Conservation (phyloP, 2,797 vertebrate genomes). For the Steatocranus sp. region DNA sequence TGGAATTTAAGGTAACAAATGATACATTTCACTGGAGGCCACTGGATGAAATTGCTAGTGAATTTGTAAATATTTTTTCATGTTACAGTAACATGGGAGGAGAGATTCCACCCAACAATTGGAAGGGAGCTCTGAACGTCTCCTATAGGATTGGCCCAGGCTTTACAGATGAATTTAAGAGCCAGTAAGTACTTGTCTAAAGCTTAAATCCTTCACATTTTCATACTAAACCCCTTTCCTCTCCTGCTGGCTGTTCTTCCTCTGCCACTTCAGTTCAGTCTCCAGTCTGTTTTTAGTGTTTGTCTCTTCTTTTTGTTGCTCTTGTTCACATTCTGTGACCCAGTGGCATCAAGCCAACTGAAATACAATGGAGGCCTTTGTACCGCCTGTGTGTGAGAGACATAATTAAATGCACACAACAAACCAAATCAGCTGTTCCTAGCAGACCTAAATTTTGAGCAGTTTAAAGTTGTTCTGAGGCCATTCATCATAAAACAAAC, state of each 20-base stretch:
- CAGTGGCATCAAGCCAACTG: constrained; percentile 41
- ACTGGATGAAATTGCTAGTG: neutral
- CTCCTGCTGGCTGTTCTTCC: neutral
- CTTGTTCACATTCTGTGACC: constrained; percentile 23
- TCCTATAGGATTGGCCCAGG: constrained; percentile 91
- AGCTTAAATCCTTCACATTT: neutral
- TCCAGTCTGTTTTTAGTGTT: neutral
- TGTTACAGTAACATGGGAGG: constrained; percentile 87
- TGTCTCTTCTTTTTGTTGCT: neutral
- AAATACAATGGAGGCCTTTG: constrained; percentile 45
- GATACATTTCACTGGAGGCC: neutral
- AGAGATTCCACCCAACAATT: constrained; percentile 78
- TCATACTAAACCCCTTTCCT: neutral
- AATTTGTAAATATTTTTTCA: constrained; percentile 2
- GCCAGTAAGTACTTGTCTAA: constrained; percentile 71
- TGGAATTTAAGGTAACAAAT: neutral
- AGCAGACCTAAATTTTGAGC: neutral
- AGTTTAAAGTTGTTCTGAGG: neutral
- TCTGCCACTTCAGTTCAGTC: neutral
- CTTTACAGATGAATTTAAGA: constrained; percentile 70
- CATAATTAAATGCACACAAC: neutral
- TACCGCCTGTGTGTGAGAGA: constrained; percentile 12
- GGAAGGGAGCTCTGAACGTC: constrained; percentile 87
- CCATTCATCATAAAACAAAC: neutral
- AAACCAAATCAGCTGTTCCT: neutral